Base-by-base conservation (phyloP, 2,888 invertebrate species). In the Arctia plantaginis region DNA sequence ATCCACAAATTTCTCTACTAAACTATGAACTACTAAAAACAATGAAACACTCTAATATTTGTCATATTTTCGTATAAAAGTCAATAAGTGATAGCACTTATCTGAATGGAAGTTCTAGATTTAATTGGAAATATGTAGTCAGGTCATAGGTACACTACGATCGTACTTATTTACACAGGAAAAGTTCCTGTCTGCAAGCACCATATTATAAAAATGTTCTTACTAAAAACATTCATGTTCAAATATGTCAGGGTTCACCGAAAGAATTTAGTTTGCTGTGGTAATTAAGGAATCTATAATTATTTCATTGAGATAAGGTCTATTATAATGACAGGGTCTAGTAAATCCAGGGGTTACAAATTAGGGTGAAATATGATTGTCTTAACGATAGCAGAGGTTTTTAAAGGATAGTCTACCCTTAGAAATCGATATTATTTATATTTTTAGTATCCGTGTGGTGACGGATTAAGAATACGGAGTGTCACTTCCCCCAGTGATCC, bases 331-430 rank as follows among this genome's bases (percentile, higher is more conserved):
- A 81, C 68, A 77, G 71, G 86, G 67, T 82, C 74, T 47, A 64
- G 18, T 79, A 73, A 69, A 66, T 71, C 6, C 67, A 68, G 77
- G 78, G 78, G 76, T 77, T 72, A 83, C 86, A 87, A 86, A 86
- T 87, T 87, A 83, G 87, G 86, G 86, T 86, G 83, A 80, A 86
- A 85, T 86, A 77, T 80, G 83, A 84, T 87, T 82, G 81, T 80
- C 79, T 85, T 80, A 66, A 68, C 59, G 82, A 85, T 86, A 82
- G 62, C 33, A 18, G 39, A 80, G 75, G 30, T 41, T 35, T 68
- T 15, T 82, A 67, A 72, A 64, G 55, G 64, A 62, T 62, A 30
- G 18, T 6, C 15, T 18, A 18, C 30, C 30, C 30, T 64, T 62
- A 41, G 30, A 30, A 15, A 23, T 47, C 23, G 13, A 10, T 47